Percentiles rank a stretch among this genome's conserved stretches.
These are phyloP conservation scores for Sturnira hondurensis DNA, from an alignment of 2,113 vertebrate species.

Conservation along the genomic window DNA sequence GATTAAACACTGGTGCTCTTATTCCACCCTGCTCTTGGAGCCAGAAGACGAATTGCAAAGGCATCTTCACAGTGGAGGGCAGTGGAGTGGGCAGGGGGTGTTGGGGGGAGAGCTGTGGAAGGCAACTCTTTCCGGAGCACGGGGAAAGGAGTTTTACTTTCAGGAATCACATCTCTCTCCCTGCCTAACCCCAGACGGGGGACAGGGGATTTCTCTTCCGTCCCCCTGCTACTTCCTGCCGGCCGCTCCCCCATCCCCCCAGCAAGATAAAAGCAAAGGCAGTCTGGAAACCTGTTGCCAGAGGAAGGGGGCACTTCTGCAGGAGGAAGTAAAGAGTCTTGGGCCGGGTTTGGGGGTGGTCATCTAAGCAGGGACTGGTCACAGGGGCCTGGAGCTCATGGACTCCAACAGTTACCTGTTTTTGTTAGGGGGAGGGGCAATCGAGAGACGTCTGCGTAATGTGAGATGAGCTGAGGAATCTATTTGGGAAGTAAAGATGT, in stretches of 20 bases:
- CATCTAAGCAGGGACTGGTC: neutral
- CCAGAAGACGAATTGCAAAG: constrained; percentile 70
- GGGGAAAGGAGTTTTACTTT: constrained; percentile 11
- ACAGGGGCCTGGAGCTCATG: neutral
- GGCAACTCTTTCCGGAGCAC: neutral
- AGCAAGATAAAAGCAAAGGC: neutral
- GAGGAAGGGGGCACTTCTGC: constrained; percentile 36
- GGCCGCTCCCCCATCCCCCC: too few relatives aligned
- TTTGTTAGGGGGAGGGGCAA: neutral
- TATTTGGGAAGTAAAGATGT: neutral
- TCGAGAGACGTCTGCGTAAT: neutral
- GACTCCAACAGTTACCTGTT: neutral
- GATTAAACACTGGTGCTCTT: constrained; percentile 67
- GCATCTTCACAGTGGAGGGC: constrained; percentile 57
- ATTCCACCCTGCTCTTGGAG: constrained; percentile 52
- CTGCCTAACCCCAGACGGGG: neutral
- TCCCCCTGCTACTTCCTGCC: neutral
- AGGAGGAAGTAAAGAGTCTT: constrained; percentile 31
- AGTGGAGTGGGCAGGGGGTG: neutral
- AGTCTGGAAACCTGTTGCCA: constrained; percentile 49
- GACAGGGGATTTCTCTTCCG: neutral
- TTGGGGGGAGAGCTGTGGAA: neutral
- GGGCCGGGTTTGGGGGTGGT: neutral
- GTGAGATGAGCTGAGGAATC: neutral
- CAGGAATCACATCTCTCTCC: neutral